Evolutionary conservation across 2,797 vertebrate species (phyloP), one percentile per base, ranked within the genome.

Genomic region (Balearica regulorum): DNA sequence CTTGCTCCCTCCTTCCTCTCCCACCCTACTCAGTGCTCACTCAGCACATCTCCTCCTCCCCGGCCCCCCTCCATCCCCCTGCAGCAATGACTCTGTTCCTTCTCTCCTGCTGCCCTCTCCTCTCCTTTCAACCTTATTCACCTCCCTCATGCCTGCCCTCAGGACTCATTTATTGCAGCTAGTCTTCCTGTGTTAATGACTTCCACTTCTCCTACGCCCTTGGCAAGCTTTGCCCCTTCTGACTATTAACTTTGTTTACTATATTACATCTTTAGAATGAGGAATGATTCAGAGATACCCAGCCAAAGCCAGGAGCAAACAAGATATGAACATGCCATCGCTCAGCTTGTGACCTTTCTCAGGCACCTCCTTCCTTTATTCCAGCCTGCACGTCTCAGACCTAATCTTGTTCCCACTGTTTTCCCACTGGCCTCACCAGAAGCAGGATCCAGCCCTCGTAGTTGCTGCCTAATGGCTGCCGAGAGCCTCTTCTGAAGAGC

Each of bases 181-280:
- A 88, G 79, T 79, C 89, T 90, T 84, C 68, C 83, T 68, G 82
- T 0, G 1, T 76, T 96, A 96, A 93, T 78, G 94, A 82, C 91
- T 93, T 94, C 88, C 73, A 91, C 77, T 91, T 88, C 87, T 94
- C 85, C 62, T 79, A 19, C 4, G 55, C 88, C 92, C 55, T 87
- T 89, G 89, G 95, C 95, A 88, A 92, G 92, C 65, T 85, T 95
- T 96, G 91, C 89, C 91, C 73, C 93, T 89, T 94, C 84, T 83
- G 64, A 92, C 89, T 92, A 94, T 93, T 96, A 94, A 93, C 80
- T 96, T 93, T 95, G 92, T 95, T 95, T 95, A 93, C 95, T 88
- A 70, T 68, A 85, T 85, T 87, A 75, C 68, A 61, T 94, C 92
- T 95, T 94, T 46, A 83, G 43, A 76, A 94, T 60, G 72, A 91